A percentile compares a stretch with the other conserved stretches of the same genome.
phyloP scores from a whole-genome alignment of 1,140 invertebrate genomes.

The Chrysomallon squamiferum region DNA sequence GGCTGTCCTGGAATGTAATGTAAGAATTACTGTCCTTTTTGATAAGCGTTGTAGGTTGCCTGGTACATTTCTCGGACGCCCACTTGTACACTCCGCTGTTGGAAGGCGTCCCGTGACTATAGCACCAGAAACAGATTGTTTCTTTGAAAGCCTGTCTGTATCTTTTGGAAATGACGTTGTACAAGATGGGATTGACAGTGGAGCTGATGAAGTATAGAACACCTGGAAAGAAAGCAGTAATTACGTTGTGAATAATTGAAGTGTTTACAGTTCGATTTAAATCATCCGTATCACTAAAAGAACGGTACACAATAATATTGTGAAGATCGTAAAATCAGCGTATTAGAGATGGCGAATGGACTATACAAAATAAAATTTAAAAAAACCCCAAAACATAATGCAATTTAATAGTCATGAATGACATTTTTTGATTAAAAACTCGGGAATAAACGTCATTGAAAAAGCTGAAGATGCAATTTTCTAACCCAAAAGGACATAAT shows the following conservation, averaged over 20 bases:
- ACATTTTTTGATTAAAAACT: no score
- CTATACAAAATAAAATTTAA: not conserved
- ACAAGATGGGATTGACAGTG: constrained; percentile 71
- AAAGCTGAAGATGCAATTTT: no score
- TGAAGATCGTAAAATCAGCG: not conserved
- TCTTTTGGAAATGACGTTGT: constrained; percentile 70
- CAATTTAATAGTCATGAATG: not conserved
- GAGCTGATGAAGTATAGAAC: constrained; percentile 70
- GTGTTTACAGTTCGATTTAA: not conserved
- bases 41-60: not conserved
- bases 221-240: constrained; percentile 36
- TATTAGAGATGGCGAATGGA: not conserved
- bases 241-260: not conserved
- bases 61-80: not conserved
- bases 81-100: not conserved
- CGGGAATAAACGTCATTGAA: no score
- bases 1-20: no score
- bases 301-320: not conserved
- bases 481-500: no score
- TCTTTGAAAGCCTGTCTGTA: constrained; percentile 67
- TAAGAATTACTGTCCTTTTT: not conserved
- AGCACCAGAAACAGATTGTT: constrained; percentile 31
- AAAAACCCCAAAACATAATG: not conserved
- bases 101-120: not conserved
- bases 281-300: not conserved